Evolutionary conservation across 64 coral and sea anemone genomes (phyloP), one percentile per base, ranked within the genome.

Genomic region (Acropora tenuis): DNA sequence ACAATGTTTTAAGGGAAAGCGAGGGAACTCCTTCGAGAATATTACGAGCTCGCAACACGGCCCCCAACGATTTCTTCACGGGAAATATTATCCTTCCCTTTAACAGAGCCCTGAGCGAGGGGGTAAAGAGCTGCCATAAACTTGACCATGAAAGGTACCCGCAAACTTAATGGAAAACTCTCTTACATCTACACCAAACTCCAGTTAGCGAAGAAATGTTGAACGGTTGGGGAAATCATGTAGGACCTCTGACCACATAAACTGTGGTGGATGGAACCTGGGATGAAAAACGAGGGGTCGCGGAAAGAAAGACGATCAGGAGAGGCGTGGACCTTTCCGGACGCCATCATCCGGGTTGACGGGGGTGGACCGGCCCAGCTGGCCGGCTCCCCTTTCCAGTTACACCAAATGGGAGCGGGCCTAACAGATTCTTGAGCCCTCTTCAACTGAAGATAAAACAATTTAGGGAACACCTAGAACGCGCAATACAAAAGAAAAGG

Each of bases 361-460:
- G 76, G 76, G 76, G 52, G 76, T 78, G 76, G 76, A 50, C 76
- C 76, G 76, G 47, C 76, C 76, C 76, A 53, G 76, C 18, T 78
- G 46, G 76, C 18, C 5, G 76, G 76, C 76, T 78, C 47, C 47
- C 76, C 76, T 78, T 50, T 78, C 18, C 47, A 8, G 47, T 78
- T 53, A 50, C 76, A 78, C 76, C 76, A 52, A 48, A 78, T 50
- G 15, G 76, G 76, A 78, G 76, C 52, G 18, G 76, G 8, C 47
- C 47, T 78, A 78, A 78, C 76, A 50, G 76, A 78, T 78, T 50
- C 17, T 19, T 48, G 76, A 19, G 76, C 76, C 12, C 18, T 20
- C 6, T 78, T 53, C 8, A 78, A 50, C 48, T n/a, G 47, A 50
- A 78, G 76, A 11, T 30, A 30, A 30, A 30, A 30, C 30, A 30